A percentile compares a stretch with the other conserved stretches of the same genome.
These are phyloP conservation scores for Strix aluco DNA, from an alignment of 2,113 vertebrate genomes.

Conservation along the genomic window DNA sequence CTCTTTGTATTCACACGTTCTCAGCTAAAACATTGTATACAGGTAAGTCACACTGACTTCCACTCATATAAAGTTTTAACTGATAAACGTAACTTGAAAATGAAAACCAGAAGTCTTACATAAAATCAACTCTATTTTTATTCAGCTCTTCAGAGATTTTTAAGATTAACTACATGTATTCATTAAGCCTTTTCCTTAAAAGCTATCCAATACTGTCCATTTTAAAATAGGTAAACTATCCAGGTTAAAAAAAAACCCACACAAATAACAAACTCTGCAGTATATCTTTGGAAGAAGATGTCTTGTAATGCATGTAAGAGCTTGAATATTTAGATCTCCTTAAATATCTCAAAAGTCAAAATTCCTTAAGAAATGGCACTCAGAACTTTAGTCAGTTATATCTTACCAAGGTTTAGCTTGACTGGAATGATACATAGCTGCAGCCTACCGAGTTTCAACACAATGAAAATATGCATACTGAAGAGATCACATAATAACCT, in stretches of 20 bases:
- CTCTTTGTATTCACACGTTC: not conserved
- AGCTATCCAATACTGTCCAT: not conserved
- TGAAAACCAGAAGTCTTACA: not conserved
- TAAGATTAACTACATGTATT: not conserved
- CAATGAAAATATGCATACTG: not conserved
- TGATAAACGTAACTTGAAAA: not conserved
- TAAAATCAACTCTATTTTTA: not conserved
- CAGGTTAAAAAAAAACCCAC: not conserved
- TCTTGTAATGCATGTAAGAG: not conserved
- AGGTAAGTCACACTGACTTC: not conserved
- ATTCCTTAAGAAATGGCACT: not conserved
- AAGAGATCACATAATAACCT: not conserved
- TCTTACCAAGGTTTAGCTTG: not conserved
- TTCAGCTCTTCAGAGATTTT: conserved; percentile 13
- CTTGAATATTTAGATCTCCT: not conserved
- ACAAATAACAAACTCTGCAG: not conserved
- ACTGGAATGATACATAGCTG: not conserved
- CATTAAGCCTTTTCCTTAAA: not conserved
- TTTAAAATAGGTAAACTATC: not conserved
- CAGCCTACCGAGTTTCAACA: not conserved
- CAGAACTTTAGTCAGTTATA: not conserved
- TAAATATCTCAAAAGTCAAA: not conserved
- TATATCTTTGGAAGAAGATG: not conserved
- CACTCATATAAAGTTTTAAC: not conserved
- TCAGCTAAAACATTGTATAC: not conserved